These are phyloP conservation scores for Pelodytes ibericus DNA, from an alignment of 2,797 vertebrate genomes.

Conservation along the genomic window DNA sequence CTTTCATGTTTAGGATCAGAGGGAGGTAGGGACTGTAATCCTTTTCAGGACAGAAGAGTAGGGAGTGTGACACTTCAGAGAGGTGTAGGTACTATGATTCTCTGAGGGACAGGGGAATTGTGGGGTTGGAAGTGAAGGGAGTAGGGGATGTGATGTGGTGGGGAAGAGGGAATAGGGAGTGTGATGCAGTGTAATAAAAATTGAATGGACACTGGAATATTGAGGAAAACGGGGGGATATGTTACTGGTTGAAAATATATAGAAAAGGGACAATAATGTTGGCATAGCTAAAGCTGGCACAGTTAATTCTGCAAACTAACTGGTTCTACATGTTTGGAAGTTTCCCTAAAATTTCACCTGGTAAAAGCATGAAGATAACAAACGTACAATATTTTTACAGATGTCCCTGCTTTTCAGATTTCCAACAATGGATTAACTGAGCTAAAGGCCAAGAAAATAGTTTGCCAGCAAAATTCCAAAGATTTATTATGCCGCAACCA, in stretches of 20 bases:
- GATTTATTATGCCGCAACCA: not conserved
- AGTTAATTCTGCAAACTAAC: not conserved
- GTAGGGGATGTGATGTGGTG: no score
- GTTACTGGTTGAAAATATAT: not conserved
- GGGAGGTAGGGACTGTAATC: no score
- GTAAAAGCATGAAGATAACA: conserved; percentile 4
- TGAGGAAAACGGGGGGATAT: no score
- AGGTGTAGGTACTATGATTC: no score
- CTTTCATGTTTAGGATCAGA: no score
- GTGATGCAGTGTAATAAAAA: no score
- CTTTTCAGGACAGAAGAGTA: no score
- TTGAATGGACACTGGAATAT: no score
- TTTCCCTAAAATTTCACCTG: not conserved
- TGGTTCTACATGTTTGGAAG: not conserved
- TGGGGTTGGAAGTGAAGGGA: no score
- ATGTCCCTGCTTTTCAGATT: not conserved
- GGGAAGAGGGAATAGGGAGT: no score
- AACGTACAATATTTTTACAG: not conserved
- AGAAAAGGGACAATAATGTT: not conserved
- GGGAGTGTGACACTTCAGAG: no score
- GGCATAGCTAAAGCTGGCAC: not conserved
- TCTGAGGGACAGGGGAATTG: no score
- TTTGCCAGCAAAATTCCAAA: not conserved
- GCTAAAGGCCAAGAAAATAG: not conserved
- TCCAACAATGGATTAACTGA: not conserved